Evolutionary conservation across 2,113 vertebrate genomes (phyloP).

Genomic region (Athene cunicularia): DNA sequence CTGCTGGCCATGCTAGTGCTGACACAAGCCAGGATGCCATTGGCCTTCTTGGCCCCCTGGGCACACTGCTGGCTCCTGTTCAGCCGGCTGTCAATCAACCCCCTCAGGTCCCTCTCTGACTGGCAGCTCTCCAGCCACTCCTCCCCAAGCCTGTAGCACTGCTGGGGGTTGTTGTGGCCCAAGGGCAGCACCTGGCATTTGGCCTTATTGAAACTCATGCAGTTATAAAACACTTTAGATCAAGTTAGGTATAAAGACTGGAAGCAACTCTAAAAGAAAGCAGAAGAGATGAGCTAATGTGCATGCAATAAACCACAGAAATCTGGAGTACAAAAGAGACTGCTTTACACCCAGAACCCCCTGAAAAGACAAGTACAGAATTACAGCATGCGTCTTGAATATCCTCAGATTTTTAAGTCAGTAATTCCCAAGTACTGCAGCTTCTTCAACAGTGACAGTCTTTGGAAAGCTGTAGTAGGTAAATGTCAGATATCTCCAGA

Average conservation of each 20-base stretch:
- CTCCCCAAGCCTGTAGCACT: too few species aligned
- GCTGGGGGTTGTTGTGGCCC: too few species aligned
- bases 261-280: background rate
- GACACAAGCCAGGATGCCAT: too few species aligned
- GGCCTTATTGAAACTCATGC: too few species aligned
- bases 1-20: too few species aligned
- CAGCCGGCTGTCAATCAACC: too few species aligned
- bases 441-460: background rate
- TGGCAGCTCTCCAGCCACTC: too few species aligned
- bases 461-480: background rate
- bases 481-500: background rate
- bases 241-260: background rate
- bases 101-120: too few species aligned
- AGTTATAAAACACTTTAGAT: background rate
- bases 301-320: background rate
- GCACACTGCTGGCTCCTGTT: too few species aligned
- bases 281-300: background rate
- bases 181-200: too few species aligned
- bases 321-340: background rate
- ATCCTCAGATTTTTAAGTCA: background rate
- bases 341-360: background rate
- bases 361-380: background rate
- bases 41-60: too few species aligned
- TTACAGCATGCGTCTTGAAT: background rate
- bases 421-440: background rate